Evolutionary conservation across 2,797 vertebrate genomes (phyloP), one percentile per base, ranked within the genome.

Genomic region (Pteronotus mesoamericanus): DNA sequence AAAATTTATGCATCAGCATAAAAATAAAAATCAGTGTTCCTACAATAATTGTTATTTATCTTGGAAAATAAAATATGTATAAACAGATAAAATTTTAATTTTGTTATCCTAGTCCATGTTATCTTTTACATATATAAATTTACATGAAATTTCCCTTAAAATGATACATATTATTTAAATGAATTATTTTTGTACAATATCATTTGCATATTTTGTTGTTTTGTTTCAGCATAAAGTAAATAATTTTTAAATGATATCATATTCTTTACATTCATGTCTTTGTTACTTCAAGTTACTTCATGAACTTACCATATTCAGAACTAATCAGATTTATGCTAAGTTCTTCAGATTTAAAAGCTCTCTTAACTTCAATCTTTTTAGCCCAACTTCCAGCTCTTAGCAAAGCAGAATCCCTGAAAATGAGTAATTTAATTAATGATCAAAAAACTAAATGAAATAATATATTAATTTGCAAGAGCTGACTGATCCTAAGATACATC

Each of bases 251-350:
- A 61, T 92, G 83, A 74, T 95, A 82, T 89, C 84, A 66, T 68
- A 96, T 75, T 89, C 14, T 94, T 95, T 86, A 8, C 37, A 42
- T 95, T 97, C 59, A 82, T 92, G 42, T 97, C 59, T 64, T 96
- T 88, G 96, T 61, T 83, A 90, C 34, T 97, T 77, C 64, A 77
- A n/a, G n/a, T n/a, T n/a, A n/a, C n/a, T n/a, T n/a, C n/a, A 95
- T 92, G 46, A 97, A 98, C 98, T 96, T 98, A 99, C 99, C 99
- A 87, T 99, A 99, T 97, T 99, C 99, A 98, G 99, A 99, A 98
- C 99, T 99, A 97, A 99, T 99, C 97, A 99, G 98, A 98, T 99
- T 98, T 98, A 99, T 98, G 97, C 98, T 99, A 97, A 99, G 98
- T 86, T 99, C 99, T 85, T 99, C 99, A 98, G 99, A 99, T 95